Percentiles rank a stretch among this genome's conserved stretches.
phyloP scores from a whole-genome alignment of 2,113 vertebrate genomes.

The Solea solea region DNA sequence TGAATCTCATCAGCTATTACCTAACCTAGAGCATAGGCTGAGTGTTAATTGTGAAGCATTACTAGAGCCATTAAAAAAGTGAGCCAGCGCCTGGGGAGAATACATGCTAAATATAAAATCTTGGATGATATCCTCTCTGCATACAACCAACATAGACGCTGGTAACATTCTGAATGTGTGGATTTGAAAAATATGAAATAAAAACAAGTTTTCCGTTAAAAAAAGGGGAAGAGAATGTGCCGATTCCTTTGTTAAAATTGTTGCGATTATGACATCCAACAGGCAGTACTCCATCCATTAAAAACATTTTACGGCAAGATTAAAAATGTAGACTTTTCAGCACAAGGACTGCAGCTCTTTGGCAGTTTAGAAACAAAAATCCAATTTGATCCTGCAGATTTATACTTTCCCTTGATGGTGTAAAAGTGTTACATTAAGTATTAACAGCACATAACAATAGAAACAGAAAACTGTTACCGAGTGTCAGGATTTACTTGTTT shows the following conservation, averaged over 20 bases:
- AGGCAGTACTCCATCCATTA: background rate
- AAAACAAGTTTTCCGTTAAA: background rate
- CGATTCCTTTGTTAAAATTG: background rate
- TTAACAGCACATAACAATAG: background rate
- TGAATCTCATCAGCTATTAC: slow-evolving; percentile 64
- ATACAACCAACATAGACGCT: slow-evolving; percentile 33
- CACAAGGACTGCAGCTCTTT: too few species aligned
- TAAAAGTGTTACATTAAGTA: background rate
- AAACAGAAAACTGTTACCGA: background rate
- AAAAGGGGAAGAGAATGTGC: background rate
- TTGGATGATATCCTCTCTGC: slow-evolving; percentile 28
- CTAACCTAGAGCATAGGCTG: slow-evolving; percentile 65
- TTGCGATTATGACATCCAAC: background rate
- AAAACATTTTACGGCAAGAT: background rate
- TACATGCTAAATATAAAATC: slow-evolving; percentile 54
- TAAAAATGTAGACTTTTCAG: background rate
- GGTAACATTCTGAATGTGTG: slow-evolving; percentile 7
- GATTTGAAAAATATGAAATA: slow-evolving; percentile 14
- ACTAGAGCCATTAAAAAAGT: slow-evolving; percentile 75
- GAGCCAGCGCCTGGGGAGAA: slow-evolving; percentile 66
- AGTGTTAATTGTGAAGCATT: slow-evolving; percentile 79
- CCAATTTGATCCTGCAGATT: background rate
- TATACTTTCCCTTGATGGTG: background rate
- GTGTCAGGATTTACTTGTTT: background rate
- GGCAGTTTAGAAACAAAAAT: background rate